Evolutionary conservation across 2,113 vertebrate species (phyloP).

Genomic region (Gnathonemus longibarbis): DNA sequence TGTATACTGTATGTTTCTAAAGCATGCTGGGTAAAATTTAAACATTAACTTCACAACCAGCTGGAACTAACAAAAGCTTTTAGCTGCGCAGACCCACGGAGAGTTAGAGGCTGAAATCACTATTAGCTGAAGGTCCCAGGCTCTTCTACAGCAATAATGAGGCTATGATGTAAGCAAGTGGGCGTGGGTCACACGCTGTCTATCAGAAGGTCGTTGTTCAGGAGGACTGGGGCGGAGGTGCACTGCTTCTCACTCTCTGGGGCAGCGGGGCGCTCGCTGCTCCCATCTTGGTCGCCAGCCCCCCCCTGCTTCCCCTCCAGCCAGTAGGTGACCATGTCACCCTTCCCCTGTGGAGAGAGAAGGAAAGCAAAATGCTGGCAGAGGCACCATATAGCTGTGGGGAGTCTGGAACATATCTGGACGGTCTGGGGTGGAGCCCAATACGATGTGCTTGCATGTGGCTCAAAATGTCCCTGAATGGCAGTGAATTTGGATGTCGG

Average conservation of each 20-base stretch:
- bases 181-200: slow-evolving; percentile 29
- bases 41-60: neutral
- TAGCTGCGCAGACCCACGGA: neutral
- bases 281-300: slow-evolving; percentile 31
- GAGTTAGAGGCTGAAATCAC: neutral
- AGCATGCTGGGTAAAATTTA: neutral
- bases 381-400: neutral
- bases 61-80: neutral
- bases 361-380: neutral
- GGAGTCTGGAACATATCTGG: neutral
- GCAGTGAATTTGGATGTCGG: neutral
- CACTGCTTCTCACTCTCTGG: slow-evolving; percentile 38
- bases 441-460: neutral
- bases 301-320: slow-evolving; percentile 62
- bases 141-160: neutral
- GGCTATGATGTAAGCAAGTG: neutral
- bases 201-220: slow-evolving; percentile 43
- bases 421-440: neutral
- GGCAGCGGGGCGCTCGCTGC: slow-evolving; percentile 23
- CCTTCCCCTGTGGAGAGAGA: slow-evolving; percentile 60
- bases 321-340: slow-evolving; percentile 78
- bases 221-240: slow-evolving; percentile 50
- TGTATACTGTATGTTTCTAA: neutral
- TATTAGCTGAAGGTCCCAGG: neutral
- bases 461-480: neutral